A percentile compares a stretch with the other conserved stretches of the same genome.
Conservation (phyloP, 2,113 vertebrate species). For the Rhynchopsitta pachyrhyncha region DNA sequence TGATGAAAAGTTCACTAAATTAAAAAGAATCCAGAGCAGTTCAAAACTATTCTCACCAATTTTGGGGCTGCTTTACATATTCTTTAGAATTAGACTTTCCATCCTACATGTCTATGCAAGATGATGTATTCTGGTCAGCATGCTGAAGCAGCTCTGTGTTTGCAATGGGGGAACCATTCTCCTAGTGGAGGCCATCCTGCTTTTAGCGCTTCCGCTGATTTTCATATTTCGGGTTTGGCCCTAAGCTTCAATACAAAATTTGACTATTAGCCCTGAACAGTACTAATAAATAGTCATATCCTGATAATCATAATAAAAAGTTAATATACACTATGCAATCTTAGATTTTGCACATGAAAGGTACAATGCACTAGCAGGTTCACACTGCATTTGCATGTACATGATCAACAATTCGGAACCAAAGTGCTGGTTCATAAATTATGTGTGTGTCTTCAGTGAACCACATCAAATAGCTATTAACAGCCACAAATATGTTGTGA, state of each 20-base stretch:
- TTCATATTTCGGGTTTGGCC: not conserved
- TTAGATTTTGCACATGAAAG: not conserved
- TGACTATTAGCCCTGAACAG: not conserved
- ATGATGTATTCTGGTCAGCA: not conserved
- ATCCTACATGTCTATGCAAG: not conserved
- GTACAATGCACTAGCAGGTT: not conserved
- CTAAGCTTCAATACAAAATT: not conserved
- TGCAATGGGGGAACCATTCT: not conserved
- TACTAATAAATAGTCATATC: not conserved
- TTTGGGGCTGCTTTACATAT: not conserved
- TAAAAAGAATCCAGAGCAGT: not conserved
- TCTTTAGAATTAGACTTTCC: not conserved
- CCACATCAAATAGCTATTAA: not conserved
- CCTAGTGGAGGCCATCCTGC: not conserved
- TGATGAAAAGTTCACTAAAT: not conserved
- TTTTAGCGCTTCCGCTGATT: not conserved
- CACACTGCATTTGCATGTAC: not conserved
- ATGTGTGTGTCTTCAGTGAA: not conserved
- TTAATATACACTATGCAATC: not conserved
- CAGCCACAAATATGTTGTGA: not conserved
- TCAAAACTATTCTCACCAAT: not conserved
- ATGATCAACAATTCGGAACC: rapidly evolving
- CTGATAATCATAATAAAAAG: not conserved
- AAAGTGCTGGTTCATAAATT: not conserved
- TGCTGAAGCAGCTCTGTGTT: not conserved